Evolutionary conservation across 2,797 vertebrate species (phyloP), one percentile per base, ranked within the genome.

Genomic region (Jordanella pulchra): DNA sequence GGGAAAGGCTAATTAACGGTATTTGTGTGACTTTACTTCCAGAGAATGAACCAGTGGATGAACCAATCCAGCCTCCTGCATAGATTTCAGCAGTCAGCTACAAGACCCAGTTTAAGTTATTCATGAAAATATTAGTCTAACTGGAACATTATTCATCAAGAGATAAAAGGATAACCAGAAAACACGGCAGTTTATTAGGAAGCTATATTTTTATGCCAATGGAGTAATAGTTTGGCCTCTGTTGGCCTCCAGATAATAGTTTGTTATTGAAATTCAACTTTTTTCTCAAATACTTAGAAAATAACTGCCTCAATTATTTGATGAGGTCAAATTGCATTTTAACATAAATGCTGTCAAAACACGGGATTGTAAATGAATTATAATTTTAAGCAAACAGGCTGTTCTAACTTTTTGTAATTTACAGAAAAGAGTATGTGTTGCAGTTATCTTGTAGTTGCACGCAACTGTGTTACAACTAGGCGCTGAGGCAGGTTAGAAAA

Each of bases 321-420:
- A 47, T 47, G 54, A 80, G 47, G 56, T 56, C 13, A 71, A 73
- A 78, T 58, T 76, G 78, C 72, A 80, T 79, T 71, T 75, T 79
- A 47, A 75, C 78, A 78, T 55, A 79, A 86, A 83, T 71, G 77
- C 75, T 77, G 80, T 84, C 74, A 86, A 76, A 81, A 70, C 66
- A 77, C 66, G 72, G 48, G 58, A 58, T 58, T 80, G 72, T 80
- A 58, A 60, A 77, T 75, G 58, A 39, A 76, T 54, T 35, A 1
- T 13, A 48, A 35, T 73, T 84, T 72, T 71, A 78, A 72, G 74
- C 47, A 51, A 71, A 78, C 5, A 44, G 9, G 13, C 23, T 44
- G 25, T 63, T n/a, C 10, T n/a, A 17, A 42, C 21, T 13, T 61
- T 13, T 63, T 42, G 14, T 42, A 7, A 15, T 44, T 3, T 42